Percentiles rank a stretch among this genome's conserved stretches.
phyloP scores from a whole-genome alignment of 2,888 invertebrate genomes.

The Helobdella robusta region DNA sequence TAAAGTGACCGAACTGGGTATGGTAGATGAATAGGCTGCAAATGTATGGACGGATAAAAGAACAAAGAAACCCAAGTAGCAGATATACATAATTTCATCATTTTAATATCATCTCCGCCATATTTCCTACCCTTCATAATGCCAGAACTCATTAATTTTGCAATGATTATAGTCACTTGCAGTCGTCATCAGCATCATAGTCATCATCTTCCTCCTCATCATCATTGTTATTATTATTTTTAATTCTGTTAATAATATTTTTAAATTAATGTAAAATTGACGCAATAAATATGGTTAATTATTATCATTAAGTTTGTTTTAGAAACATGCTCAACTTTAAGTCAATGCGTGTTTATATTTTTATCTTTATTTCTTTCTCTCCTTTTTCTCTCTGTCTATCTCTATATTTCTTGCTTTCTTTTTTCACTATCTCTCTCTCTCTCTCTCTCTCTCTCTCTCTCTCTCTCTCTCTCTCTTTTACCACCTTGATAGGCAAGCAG shows the following conservation, averaged over 20 bases:
- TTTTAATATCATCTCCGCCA: background rate
- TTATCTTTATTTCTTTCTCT: background rate
- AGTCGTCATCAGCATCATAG: constrained; percentile 1
- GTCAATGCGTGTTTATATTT: background rate
- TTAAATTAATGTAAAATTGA: background rate
- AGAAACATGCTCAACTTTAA: too few species aligned
- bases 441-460: background rate
- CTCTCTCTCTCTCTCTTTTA: background rate
- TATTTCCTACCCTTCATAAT: background rate
- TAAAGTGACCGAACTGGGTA: background rate
- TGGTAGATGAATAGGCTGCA: background rate
- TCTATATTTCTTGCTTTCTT: background rate
- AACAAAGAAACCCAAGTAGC: background rate
- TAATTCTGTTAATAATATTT: background rate
- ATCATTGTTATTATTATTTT: background rate
- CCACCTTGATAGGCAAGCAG: too few species aligned
- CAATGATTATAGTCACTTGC: background rate
- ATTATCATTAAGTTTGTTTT: too few species aligned
- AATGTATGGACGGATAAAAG: background rate
- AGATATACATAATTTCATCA: background rate
- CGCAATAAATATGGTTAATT: background rate
- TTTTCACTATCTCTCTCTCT: background rate
- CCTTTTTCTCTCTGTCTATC: background rate
- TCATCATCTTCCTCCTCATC: background rate
- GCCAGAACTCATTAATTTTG: background rate